Percentiles rank a stretch among this genome's conserved stretches.
phyloP scores from a whole-genome alignment of 2,888 invertebrate genomes.

The Pristionchus exspectatus region DNA sequence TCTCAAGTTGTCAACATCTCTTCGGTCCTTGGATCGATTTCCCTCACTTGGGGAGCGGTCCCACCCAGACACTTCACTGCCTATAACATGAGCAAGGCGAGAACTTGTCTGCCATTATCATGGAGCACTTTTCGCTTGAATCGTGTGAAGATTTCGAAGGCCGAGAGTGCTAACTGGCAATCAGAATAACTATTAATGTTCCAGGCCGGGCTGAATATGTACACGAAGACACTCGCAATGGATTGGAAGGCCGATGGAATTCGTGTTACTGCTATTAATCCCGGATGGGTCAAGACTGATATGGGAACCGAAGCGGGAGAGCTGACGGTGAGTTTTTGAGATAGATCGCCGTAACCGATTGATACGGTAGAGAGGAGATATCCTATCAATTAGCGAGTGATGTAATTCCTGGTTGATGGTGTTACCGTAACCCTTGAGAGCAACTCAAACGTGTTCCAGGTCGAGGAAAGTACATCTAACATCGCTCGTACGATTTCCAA shows the following conservation, averaged over 20 bases:
- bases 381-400: neutral
- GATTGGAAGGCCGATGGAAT: slow-evolving; percentile 40
- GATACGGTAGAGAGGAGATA: too few relatives aligned
- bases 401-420: neutral
- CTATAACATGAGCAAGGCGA: slow-evolving; percentile 49
- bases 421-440: neutral
- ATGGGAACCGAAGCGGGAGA: slow-evolving; percentile 51
- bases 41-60: neutral
- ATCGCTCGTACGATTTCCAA: neutral
- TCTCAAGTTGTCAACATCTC: slow-evolving; percentile 21
- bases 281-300: slow-evolving; percentile 56
- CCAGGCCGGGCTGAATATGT: slow-evolving; percentile 47
- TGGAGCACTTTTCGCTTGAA: neutral
- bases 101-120: neutral
- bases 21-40: neutral
- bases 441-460: neutral
- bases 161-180: neutral
- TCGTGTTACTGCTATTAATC: neutral
- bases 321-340: neutral
- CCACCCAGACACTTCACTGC: slow-evolving; percentile 20
- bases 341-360: too few relatives aligned
- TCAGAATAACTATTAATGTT: neutral
- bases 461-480: neutral
- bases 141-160: neutral
- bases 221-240: neutral